These are phyloP conservation scores for Atrina japonica DNA, from an alignment of 2,888 invertebrate genomes.

Conservation along the genomic window DNA sequence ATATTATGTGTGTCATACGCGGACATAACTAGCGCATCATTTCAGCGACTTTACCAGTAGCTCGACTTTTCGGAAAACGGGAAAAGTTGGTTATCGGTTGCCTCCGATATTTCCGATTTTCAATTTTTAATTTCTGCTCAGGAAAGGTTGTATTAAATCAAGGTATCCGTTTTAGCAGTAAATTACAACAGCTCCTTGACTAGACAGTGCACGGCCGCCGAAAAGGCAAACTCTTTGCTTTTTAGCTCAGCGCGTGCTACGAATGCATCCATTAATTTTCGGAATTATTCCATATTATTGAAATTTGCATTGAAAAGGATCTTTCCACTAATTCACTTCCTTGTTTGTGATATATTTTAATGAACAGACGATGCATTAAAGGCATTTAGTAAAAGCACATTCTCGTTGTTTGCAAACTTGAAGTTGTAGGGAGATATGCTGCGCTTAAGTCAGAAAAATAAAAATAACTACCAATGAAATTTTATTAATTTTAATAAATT, in stretches of 20 bases:
- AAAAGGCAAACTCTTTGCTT: neutral
- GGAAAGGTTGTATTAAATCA: conserved; percentile 22
- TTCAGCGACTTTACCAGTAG: no score
- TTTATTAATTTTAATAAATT: conserved; percentile 14
- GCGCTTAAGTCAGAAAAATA: conserved; percentile 8
- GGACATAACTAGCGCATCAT: neutral
- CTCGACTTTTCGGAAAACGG: conserved; percentile 6
- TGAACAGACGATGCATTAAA: neutral
- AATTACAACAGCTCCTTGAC: conserved; percentile 10
- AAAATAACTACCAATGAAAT: conserved; percentile 24
- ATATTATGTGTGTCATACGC: no score
- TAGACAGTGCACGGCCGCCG: neutral
- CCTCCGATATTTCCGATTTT: conserved; percentile 5
- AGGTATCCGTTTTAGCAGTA: neutral
- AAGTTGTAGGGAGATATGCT: neutral
- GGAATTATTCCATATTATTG: neutral
- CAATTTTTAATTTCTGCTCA: conserved; percentile 18
- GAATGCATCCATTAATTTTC: conserved; percentile 1
- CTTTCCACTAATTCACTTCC: conserved; percentile 13
- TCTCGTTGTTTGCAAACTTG: conserved; percentile 3
- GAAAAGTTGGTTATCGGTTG: conserved; percentile 20
- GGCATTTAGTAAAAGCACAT: neutral
- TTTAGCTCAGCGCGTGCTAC: neutral
- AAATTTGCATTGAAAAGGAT: conserved; percentile 7
- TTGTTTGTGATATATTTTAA: conserved; percentile 2